These are phyloP conservation scores for Ceratina australensis DNA, from an alignment of 1,140 invertebrate species.

Conservation along the genomic window DNA sequence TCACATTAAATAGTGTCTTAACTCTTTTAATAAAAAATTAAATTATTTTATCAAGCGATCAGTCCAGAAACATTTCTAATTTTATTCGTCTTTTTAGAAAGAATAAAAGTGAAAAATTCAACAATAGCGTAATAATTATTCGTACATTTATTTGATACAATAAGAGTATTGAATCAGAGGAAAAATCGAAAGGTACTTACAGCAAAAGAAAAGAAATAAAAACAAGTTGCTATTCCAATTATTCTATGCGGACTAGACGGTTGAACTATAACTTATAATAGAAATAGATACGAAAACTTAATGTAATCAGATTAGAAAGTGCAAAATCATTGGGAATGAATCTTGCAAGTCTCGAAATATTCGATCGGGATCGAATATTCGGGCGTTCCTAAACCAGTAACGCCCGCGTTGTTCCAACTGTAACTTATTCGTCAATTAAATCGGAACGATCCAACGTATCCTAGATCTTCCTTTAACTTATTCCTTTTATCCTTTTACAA, in stretches of 20 bases:
- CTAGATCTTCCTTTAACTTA: slow-evolving; percentile 11
- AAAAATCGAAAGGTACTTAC: neutral
- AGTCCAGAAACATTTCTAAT: neutral
- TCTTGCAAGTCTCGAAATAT: neutral
- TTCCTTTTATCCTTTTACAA: slow-evolving; percentile 46
- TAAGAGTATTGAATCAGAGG: neutral
- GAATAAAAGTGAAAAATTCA: neutral
- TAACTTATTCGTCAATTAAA: too few species aligned
- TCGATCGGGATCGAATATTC: too few species aligned
- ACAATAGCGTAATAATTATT: neutral
- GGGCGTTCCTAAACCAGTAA: too few species aligned
- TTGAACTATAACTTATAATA: neutral
- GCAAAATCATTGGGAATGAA: neutral
- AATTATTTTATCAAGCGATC: neutral
- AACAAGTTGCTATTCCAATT: neutral
- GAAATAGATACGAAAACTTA: neutral
- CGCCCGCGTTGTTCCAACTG: too few species aligned
- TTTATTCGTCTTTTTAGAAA: neutral
- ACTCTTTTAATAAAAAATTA: neutral
- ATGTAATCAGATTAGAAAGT: too few species aligned
- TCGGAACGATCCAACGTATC: slow-evolving; percentile 13
- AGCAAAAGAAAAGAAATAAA: neutral
- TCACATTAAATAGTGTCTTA: slow-evolving; percentile 12
- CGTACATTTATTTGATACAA: neutral
- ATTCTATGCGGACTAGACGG: neutral